Percentiles rank a stretch among this genome's conserved stretches.
Evolutionary conservation across 2,888 invertebrate genomes (phyloP).

Genomic region (Caenorhabditis sinica): DNA sequence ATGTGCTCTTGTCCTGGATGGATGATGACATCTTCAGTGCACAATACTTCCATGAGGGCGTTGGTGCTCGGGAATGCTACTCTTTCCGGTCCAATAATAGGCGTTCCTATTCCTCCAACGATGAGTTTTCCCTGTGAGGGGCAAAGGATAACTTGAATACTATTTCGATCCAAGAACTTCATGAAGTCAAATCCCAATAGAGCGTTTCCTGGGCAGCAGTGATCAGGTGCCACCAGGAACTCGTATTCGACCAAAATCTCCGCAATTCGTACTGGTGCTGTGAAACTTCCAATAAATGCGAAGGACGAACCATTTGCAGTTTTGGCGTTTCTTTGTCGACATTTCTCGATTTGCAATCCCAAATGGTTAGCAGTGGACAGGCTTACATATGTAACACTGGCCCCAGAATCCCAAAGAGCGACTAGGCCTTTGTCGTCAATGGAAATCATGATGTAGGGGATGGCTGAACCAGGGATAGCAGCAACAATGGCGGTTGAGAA

Average conservation of each 20-base stretch:
- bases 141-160: neutral
- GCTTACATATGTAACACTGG: neutral
- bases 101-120: neutral
- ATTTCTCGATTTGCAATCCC: too few relatives aligned
- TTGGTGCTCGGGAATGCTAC: neutral
- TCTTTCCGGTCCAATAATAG: constrained; percentile 4
- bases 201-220: constrained; percentile 2
- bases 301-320: constrained; percentile 8
- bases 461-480: neutral
- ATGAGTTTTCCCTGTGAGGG: constrained; percentile 11
- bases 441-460: constrained; percentile 10
- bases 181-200: constrained; percentile 32
- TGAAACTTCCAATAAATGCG: neutral
- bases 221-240: constrained; percentile 5
- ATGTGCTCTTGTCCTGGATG: too few relatives aligned
- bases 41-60: too few relatives aligned
- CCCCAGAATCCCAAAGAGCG: constrained; percentile 9
- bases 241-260: neutral
- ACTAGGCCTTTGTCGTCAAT: neutral
- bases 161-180: neutral
- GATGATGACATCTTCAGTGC: too few relatives aligned
- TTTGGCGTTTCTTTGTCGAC: neutral
- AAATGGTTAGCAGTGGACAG: neutral
- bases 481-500: neutral
- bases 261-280: neutral